phyloP scores from a whole-genome alignment of 2,113 vertebrate genomes.

The Thamnaconus septentrionalis region DNA sequence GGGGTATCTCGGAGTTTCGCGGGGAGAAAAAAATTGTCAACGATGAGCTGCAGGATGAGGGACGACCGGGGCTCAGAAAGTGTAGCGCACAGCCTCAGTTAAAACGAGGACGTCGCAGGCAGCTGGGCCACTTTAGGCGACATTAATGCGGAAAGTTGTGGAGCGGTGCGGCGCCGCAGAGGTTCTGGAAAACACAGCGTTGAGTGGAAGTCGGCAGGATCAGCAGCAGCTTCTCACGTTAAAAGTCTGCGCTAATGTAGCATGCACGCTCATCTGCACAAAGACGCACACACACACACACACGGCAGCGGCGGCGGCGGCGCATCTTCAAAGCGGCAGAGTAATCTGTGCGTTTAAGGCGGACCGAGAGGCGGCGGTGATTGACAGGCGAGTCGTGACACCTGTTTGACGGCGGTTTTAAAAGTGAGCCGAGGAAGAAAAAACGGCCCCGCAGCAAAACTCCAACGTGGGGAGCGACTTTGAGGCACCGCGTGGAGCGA shows the following conservation, averaged over 20 bases:
- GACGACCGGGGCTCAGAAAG: too few relatives aligned
- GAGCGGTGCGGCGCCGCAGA: too few relatives aligned
- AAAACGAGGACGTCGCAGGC: too few relatives aligned
- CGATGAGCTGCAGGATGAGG: too few relatives aligned
- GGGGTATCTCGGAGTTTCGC: too few relatives aligned
- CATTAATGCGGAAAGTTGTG: constrained; percentile 34
- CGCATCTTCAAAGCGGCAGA: constrained; percentile 21
- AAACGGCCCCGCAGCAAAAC: constrained; percentile 57
- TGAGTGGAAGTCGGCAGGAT: constrained; percentile 32
- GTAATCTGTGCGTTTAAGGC: constrained; percentile 27
- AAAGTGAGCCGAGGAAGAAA: constrained; percentile 41
- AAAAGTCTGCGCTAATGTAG: constrained; percentile 11
- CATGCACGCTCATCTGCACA: constrained; percentile 1
- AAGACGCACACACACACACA: background rate
- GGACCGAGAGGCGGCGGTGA: constrained; percentile 47
- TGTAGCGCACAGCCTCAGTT: too few relatives aligned
- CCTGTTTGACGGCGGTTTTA: constrained; percentile 53
- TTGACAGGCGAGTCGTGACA: constrained; percentile 63
- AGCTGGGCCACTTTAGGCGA: constrained; percentile 4
- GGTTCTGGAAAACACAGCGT: too few relatives aligned
- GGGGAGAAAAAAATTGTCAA: too few relatives aligned
- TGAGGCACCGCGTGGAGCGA: constrained; percentile 31
- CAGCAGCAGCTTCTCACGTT: constrained; percentile 24
- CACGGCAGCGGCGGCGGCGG: background rate
- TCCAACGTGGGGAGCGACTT: constrained; percentile 30